Conservation (phyloP, 2,888 invertebrate genomes). For the Thecocarcelia acutangulata region DNA sequence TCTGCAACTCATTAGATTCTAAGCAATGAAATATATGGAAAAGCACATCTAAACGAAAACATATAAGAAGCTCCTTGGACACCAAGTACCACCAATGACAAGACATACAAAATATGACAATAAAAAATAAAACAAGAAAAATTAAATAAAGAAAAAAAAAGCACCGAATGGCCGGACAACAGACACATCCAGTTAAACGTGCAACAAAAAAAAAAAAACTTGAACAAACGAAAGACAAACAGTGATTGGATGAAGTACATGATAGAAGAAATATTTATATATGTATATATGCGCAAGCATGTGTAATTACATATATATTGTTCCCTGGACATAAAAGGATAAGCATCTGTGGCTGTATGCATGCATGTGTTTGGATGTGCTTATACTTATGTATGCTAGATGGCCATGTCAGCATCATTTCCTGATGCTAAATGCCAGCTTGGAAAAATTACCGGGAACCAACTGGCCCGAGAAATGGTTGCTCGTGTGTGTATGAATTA, state of each 20-base stretch:
- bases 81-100: conserved; percentile 48
- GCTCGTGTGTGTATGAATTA: conserved; percentile 66
- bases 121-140: conserved; percentile 7
- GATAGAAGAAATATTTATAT: conserved; percentile 25
- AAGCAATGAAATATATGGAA: conserved; percentile 23
- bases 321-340: not conserved
- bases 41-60: conserved; percentile 14
- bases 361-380: conserved; percentile 74
- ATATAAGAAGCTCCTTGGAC: not conserved
- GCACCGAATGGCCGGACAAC: conserved; percentile 26
- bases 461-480: conserved; percentile 67
- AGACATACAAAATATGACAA: conserved; percentile 33
- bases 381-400: conserved; percentile 71
- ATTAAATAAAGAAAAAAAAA: conserved; percentile 21
- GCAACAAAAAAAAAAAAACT: conserved; percentile 61
- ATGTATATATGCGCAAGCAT: not conserved
- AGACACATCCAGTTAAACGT: conserved; percentile 59
- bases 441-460: conserved; percentile 72
- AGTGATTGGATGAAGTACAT: conserved; percentile 62
- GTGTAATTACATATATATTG: conserved; percentile 1
- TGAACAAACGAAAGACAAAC: conserved; percentile 62
- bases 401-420: conserved; percentile 80
- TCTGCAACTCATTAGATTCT: conserved; percentile 77
- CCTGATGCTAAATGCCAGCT: conserved; percentile 80
- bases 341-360: not conserved